These are phyloP conservation scores for Drosophila acutilabella DNA, from an alignment of 2,888 invertebrate species.

Conservation along the genomic window DNA sequence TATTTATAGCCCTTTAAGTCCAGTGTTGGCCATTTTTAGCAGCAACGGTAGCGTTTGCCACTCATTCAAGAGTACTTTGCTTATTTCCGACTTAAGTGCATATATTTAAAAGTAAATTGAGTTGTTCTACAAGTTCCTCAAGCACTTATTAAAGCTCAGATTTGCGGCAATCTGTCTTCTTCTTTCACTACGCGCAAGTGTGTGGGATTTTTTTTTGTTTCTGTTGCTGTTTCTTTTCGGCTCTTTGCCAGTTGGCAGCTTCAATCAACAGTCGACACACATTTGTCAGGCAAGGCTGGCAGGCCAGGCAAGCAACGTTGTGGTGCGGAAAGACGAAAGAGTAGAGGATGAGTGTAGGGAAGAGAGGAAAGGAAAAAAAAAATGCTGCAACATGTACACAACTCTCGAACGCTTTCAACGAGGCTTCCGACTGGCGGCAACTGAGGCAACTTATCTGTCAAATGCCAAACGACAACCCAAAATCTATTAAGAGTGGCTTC, in stretches of 20 bases:
- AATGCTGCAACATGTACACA: conserved; percentile 55
- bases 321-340: background rate
- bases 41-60: conserved; percentile 8
- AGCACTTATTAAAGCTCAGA: conserved; percentile 46
- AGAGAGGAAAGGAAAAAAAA: background rate
- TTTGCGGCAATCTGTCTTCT: conserved; percentile 34
- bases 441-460: conserved; percentile 63
- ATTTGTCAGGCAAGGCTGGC: conserved; percentile 37
- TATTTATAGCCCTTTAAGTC: conserved; percentile 2
- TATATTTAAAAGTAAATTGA: conserved; percentile 34
- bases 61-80: background rate
- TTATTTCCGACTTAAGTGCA: conserved; percentile 17
- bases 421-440: conserved; percentile 20
- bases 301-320: background rate
- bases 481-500: conserved; percentile 68
- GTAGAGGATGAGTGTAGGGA: too few relatives aligned
- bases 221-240: background rate
- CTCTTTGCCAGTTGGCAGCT: conserved; percentile 56
- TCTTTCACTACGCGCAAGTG: conserved; percentile 4
- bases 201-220: background rate
- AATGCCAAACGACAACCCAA: conserved; percentile 64
- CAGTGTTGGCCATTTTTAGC: conserved; percentile 23
- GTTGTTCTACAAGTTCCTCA: conserved; percentile 35
- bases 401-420: conserved; percentile 34
- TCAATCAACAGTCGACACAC: conserved; percentile 58